Conservation (phyloP, 2,113 vertebrate species). For the Anguilla rostrata region DNA sequence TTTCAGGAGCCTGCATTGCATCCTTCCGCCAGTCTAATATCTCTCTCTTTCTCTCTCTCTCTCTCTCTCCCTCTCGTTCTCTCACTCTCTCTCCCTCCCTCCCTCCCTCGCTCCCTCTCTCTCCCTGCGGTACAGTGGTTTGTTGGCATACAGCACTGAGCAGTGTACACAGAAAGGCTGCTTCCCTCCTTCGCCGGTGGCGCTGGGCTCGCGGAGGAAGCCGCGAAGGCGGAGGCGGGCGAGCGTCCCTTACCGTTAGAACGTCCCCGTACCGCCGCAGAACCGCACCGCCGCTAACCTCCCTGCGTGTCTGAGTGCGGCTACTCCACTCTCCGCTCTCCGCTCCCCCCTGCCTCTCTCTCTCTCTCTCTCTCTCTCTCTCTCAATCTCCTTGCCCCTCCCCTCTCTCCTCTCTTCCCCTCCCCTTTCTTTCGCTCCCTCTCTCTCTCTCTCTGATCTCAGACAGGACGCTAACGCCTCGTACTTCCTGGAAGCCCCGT, state of each 20-base stretch:
- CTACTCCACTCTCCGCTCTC: not conserved
- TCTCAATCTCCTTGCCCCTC: not conserved
- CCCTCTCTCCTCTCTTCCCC: constrained; percentile 10
- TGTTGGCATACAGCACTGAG: not conserved
- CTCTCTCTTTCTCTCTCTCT: not conserved
- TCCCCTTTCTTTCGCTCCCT: not conserved
- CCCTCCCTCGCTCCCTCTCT: not conserved
- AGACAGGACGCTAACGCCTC: not conserved
- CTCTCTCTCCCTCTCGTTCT: not conserved
- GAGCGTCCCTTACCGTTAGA: not conserved
- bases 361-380: not conserved
- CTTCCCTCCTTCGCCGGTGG: not conserved
- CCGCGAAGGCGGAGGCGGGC: not conserved
- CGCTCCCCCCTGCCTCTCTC: too few relatives aligned
- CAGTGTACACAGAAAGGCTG: not conserved
- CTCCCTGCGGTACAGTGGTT: not conserved
- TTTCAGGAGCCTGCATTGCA: not conserved
- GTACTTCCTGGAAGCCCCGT: not conserved
- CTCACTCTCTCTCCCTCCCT: not conserved
- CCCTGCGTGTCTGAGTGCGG: not conserved
- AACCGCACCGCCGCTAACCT: not conserved
- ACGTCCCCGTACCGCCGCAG: not conserved
- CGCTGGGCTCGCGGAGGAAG: not conserved
- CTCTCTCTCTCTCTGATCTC: constrained; percentile 35
- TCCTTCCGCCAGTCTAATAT: not conserved